Base-by-base conservation (phyloP, 2,888 invertebrate species). In the Copidosoma aretas region DNA sequence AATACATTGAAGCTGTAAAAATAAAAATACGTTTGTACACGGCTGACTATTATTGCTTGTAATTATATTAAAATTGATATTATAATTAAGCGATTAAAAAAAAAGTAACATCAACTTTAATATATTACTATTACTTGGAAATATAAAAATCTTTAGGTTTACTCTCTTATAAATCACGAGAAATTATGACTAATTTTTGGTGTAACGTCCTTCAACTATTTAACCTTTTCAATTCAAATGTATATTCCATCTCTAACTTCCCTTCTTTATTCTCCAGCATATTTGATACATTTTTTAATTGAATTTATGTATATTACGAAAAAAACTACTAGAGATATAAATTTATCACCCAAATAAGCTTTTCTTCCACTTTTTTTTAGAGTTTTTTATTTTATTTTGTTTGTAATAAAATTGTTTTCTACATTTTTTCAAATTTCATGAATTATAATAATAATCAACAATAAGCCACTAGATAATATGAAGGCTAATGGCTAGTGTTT, bases 21-120 rank as follows among this genome's bases (percentile, higher is more conserved):
- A 75, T 76, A 72, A 78, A 60, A 77, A 78, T 77, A 77, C 73
- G 78, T 79, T 80, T 80, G 77, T 78, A 75, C 75, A 79, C 76
- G 76, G 80, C 78, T 80, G 81, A 81, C 76, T 81, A 80, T 77
- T 79, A 81, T 82, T 82, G 82, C 82, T 83, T 83, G 83, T 82
- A 83, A 82, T 82, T 82, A 72, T 32, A 32, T 80, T 81, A 79
- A 80, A 80, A 81, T 80, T 82, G 81, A 82, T 82, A 82, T 82
- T 82, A 83, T 81, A 82, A 76, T 80, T 81, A 82, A 81, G 80
- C 80, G 78, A 81, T 82, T 81, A 81, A 82, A 81, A 32, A 32
- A 81, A 82, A 81, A 80, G 75, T 79, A 79, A 81, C 78, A 80
- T 81, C 80, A 80, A 80, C 78, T 82, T 82, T 82, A 82, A 82